Evolutionary conservation across 2,113 vertebrate genomes (phyloP).

Genomic region (Anser cygnoides): DNA sequence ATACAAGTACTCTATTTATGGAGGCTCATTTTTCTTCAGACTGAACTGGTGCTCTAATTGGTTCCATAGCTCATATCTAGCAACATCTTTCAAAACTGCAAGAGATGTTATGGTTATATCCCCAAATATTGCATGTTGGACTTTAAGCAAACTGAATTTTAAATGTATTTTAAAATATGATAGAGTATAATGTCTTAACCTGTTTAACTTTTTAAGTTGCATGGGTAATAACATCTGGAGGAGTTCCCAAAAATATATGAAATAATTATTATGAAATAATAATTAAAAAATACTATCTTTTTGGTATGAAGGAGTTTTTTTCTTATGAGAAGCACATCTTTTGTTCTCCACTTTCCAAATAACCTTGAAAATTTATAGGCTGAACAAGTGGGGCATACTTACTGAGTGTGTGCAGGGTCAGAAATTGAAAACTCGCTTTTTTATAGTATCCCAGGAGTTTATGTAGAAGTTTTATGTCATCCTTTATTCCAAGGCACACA

Average conservation of each 20-base stretch:
- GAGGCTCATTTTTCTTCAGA: constrained; percentile 40
- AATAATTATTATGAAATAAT: background rate
- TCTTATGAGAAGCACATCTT: background rate
- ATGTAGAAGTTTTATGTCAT: constrained; percentile 33
- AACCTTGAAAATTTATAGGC: constrained; percentile 60
- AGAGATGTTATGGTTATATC: background rate
- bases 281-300: background rate
- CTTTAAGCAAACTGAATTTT: constrained; percentile 31
- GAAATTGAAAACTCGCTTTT: constrained; percentile 10
- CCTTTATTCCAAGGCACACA: constrained; percentile 12
- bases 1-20: constrained; percentile 24
- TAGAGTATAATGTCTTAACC: background rate
- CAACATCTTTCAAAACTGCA: constrained; percentile 14
- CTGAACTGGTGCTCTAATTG: constrained; percentile 44
- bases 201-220: background rate
- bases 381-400: constrained; percentile 1
- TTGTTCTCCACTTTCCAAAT: constrained; percentile 36
- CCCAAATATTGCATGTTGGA: background rate
- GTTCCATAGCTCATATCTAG: constrained; percentile 54
- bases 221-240: background rate
- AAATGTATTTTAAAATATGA: background rate
- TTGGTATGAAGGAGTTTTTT: background rate
- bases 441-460: constrained; percentile 52
- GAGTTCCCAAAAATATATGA: background rate
- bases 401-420: constrained; percentile 22